These are phyloP conservation scores for Dermochelys coriacea DNA, from an alignment of 2,797 vertebrate genomes.

Conservation along the genomic window DNA sequence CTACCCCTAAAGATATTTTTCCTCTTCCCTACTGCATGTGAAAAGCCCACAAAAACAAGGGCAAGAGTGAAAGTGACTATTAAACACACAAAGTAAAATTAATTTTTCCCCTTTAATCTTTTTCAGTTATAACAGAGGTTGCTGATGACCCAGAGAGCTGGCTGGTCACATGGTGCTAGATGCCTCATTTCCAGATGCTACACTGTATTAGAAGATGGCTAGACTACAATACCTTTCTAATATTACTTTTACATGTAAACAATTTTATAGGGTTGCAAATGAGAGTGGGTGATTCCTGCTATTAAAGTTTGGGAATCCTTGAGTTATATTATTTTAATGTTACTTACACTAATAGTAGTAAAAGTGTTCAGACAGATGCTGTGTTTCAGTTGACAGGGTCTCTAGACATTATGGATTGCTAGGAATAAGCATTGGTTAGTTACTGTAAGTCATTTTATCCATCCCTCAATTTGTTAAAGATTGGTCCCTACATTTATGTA, in stretches of 20 bases:
- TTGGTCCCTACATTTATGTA: background rate
- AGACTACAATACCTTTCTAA: background rate
- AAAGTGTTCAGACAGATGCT: background rate
- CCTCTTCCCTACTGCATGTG: background rate
- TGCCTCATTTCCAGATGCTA: background rate
- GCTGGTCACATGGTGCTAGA: background rate
- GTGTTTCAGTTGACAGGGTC: background rate
- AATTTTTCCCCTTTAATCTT: background rate
- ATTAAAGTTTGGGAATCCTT: background rate
- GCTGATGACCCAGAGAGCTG: background rate
- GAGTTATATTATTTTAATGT: background rate
- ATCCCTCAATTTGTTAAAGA: background rate
- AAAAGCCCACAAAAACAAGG: background rate
- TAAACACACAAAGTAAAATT: background rate
- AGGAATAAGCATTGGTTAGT: background rate
- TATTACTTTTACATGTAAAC: background rate
- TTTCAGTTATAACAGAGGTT: background rate
- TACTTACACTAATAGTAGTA: background rate
- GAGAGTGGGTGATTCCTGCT: background rate
- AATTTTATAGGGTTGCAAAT: background rate
- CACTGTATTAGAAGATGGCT: background rate
- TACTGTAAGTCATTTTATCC: background rate
- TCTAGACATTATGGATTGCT: background rate
- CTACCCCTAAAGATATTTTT: background rate
- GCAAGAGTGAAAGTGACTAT: background rate